A percentile compares a stretch with the other conserved stretches of the same genome.
Conservation (phyloP, 2,888 invertebrate genomes). For the Calliphora vomitoria region DNA sequence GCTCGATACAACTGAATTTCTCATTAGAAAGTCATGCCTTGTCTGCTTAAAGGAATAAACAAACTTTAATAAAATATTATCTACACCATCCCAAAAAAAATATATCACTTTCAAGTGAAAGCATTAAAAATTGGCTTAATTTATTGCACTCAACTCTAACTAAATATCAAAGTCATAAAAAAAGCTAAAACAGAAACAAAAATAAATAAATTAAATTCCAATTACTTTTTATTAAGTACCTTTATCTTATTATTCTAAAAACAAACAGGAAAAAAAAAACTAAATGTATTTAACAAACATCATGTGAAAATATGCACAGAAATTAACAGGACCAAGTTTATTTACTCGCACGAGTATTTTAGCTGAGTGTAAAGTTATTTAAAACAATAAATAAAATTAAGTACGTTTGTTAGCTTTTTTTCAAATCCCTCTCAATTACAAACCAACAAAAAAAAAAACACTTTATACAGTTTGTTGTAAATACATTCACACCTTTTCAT, state of each 20-base stretch:
- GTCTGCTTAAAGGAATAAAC: no score
- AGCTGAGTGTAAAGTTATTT: conserved; percentile 58
- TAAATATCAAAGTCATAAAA: background rate
- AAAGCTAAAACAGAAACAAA: background rate
- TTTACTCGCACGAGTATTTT: conserved; percentile 32
- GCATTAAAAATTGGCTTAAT: conserved; percentile 1
- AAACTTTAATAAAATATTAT: background rate
- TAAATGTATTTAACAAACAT: conserved; percentile 15
- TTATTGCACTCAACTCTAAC: background rate
- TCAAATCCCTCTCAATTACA: conserved; percentile 41
- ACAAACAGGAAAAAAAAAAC: background rate
- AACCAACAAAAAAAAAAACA: background rate
- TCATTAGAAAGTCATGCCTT: no score
- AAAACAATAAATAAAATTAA: conserved; percentile 72
- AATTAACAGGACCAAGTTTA: conserved; percentile 20
- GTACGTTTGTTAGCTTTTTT: conserved; percentile 26
- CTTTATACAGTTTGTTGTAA: conserved; percentile 24
- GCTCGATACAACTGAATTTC: no score
- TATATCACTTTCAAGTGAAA: background rate
- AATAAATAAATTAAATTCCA: conserved; percentile 41
- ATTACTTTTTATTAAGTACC: conserved; percentile 54
- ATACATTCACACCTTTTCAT: conserved; percentile 50
- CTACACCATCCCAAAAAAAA: background rate
- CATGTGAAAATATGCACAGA: conserved; percentile 25
- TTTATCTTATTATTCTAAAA: conserved; percentile 32